Base-by-base conservation (phyloP, 2,113 vertebrate species). In the Gasterosteus nipponicus region DNA sequence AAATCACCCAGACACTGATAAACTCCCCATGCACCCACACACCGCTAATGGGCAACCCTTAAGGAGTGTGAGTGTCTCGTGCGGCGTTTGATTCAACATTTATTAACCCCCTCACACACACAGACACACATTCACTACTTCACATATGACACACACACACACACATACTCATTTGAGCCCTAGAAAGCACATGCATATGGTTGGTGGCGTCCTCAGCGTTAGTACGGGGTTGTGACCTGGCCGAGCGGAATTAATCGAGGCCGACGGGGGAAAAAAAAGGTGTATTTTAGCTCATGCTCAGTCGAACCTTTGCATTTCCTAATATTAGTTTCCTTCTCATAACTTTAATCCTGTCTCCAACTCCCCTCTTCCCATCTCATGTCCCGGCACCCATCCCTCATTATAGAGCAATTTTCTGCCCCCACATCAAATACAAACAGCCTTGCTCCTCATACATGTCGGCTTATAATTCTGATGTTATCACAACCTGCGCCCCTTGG, bases 1-100 rank as follows among this genome's bases (percentile, higher is more conserved):
- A 94, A 94, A 94, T 94, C 92, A 94, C 92, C 90, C 88, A 92
- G 93, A 93, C 91, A 92, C 91, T 92, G 92, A 93, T 93, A 89
- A 91, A 94, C 93, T 92, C 91, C 91, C 92, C 89, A 89, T 91
- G 87, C 90, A 92, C 92, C 90, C 90, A 93, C 90, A 92, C 90
- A 91, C 90, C 90, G 86, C 91, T 92, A 92, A 93, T 92, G 89
- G 92, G 89, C 90, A 93, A 92, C 91, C 92, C 92, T 92, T 92
- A 93, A 93, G 92, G 91, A 91, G 91, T 91, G 91, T 92, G 92
- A 92, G 91, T 92, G 92, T 91, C 92, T 92, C 89, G 91, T 91
- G 91, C 88, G 89, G 88, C 88, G 89, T 93, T 93, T 90, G 88
- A 94, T 93, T 93, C 92, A 92, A 92, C 92, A 93, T 93, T 92